Evolutionary conservation across 2,888 invertebrate species (phyloP).

Genomic region (Alloscopus bannaensis): DNA sequence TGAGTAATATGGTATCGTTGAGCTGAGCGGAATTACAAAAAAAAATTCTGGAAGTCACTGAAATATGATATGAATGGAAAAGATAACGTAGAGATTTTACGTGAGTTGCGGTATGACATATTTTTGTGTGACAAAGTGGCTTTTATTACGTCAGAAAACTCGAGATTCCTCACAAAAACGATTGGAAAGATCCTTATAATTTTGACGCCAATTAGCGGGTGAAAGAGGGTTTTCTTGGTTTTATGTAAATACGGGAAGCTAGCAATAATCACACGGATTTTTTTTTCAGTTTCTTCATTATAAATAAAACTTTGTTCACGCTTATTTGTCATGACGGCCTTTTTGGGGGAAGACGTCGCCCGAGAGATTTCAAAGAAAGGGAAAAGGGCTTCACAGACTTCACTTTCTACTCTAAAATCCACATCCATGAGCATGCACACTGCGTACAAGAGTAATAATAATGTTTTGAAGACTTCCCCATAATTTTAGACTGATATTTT

Average conservation of each 20-base stretch:
- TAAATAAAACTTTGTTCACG: too few species aligned
- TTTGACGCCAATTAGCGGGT: constrained; percentile 55
- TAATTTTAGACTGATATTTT: background rate
- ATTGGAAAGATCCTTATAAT: constrained; percentile 33
- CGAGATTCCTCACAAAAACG: background rate
- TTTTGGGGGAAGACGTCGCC: too few species aligned
- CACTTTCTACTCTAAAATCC: too few species aligned
- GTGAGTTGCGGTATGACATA: constrained; percentile 1
- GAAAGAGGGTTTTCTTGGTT: constrained; percentile 27
- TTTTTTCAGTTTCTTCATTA: too few species aligned
- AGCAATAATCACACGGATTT: too few species aligned
- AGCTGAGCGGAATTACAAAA: too few species aligned
- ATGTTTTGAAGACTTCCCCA: background rate
- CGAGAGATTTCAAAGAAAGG: too few species aligned
- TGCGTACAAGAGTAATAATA: background rate
- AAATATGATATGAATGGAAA: constrained; percentile 46
- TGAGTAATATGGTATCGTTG: too few species aligned
- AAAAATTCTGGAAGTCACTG: too few species aligned
- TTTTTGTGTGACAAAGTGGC: background rate
- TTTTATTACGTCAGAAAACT: constrained; percentile 16
- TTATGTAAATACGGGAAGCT: background rate
- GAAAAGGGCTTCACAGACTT: too few species aligned
- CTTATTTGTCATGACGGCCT: too few species aligned
- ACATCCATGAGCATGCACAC: too few species aligned
- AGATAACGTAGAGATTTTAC: constrained; percentile 16